Base-by-base conservation (phyloP, 2,113 vertebrate genomes). In the Thamnaconus septentrionalis region DNA sequence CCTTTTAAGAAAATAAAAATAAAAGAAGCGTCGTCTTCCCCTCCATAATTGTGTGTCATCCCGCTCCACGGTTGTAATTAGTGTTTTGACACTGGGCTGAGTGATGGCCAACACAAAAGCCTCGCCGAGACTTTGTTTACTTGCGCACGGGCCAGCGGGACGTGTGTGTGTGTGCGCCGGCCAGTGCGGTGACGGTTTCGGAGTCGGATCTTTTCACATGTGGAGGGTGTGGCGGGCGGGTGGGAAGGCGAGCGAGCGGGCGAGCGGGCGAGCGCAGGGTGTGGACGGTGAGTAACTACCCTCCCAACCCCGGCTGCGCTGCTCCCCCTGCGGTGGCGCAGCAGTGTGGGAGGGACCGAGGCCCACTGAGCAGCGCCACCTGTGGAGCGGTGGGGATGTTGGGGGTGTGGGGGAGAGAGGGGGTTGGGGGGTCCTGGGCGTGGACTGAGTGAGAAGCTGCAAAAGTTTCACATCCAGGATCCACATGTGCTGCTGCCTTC, bases 141-240 rank as follows among this genome's bases (percentile, higher is more conserved):
- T 84, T 72, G 79, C 67, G 68, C 58, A 51, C 75, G 75, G 74
- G 71, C 75, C 68, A 47, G n/a, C 74, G 75, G 79, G 74, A 77
- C 80, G 80, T 67, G 10, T 76, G 78, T 77, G 77, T 65, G 59
- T 85, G 82, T 83, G 82, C 75, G 75, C 71, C 56, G 76, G 78
- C 59, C 43, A 76, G 42, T 83, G 87, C 59, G 85, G 84, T 66
- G 69, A 46, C 41, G 73, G 78, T 76, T 31, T 79, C 75, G 68
- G 73, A 72, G 69, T 62, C 59, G 68, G 74, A 69, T 53, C 56
- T 45, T 70, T 83, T 90, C 83, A 81, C 85, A 90, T 88, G 85
- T 87, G 87, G 84, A 85, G 88, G 87, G 88, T 85, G 87, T 87
- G 86, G 85, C 83, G 59, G 78, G 76, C 72, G 78, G 75, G 72